These are phyloP conservation scores for Caenorhabditis plicata DNA, from an alignment of 2,888 invertebrate genomes.

Conservation along the genomic window DNA sequence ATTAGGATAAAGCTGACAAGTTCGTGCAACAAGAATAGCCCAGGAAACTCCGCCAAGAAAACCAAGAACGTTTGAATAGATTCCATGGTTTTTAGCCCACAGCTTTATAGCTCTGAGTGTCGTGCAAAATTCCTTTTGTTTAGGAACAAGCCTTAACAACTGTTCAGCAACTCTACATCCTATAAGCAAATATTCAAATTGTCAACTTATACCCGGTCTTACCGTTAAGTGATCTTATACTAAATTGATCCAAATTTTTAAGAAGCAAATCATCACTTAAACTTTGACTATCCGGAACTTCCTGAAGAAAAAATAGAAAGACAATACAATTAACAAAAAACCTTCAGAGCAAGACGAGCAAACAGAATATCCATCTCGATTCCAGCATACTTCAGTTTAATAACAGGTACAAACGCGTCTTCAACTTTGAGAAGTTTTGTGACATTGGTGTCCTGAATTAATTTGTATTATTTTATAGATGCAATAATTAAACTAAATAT, in stretches of 20 bases:
- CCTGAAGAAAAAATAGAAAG: slow-evolving; percentile 17
- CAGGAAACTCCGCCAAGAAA: slow-evolving; percentile 93
- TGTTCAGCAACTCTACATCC: slow-evolving; percentile 97
- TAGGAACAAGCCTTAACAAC: slow-evolving; percentile 90
- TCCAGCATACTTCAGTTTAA: slow-evolving; percentile 97
- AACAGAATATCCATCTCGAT: slow-evolving; percentile 97
- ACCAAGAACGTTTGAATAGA: slow-evolving; percentile 93
- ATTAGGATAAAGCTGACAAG: slow-evolving; percentile 96
- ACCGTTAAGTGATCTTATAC: slow-evolving; percentile 72
- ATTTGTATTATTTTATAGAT: no score
- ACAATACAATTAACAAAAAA: slow-evolving; percentile 66
- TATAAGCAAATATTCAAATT: slow-evolving; percentile 40
- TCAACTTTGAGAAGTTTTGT: slow-evolving; percentile 78
- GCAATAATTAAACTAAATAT: no score
- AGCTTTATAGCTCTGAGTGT: slow-evolving; percentile 91
- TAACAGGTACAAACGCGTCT: slow-evolving; percentile 97
- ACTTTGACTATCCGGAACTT: slow-evolving; percentile 79
- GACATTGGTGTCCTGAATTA: slow-evolving; percentile 71
- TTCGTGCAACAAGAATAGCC: slow-evolving; percentile 98
- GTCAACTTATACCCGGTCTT: neutral
- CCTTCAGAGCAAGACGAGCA: slow-evolving; percentile 88
- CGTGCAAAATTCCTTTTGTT: slow-evolving; percentile 87
- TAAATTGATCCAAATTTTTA: slow-evolving; percentile 91
- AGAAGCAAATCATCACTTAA: slow-evolving; percentile 85
- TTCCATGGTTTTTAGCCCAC: slow-evolving; percentile 69